Evolutionary conservation across 30 jellyfish, hydroid and myxozoan genomes (phyloP).

Genomic region (Rhopilema esculentum): DNA sequence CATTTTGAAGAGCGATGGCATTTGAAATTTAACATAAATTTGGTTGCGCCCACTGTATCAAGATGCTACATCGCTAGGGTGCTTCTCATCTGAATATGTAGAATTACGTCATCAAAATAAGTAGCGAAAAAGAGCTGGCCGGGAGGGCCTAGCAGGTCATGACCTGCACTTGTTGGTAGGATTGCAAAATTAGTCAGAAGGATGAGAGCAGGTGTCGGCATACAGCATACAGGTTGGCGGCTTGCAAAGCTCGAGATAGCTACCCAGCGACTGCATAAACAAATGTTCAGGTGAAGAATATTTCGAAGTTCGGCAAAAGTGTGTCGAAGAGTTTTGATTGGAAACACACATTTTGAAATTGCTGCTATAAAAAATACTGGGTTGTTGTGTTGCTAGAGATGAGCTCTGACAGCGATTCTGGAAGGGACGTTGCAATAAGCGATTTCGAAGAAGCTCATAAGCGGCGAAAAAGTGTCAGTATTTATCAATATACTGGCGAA

Average conservation of each 20-base stretch:
- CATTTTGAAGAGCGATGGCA: too few relatives aligned
- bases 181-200: not conserved
- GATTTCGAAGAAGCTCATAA: not conserved
- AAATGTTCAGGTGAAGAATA: not conserved
- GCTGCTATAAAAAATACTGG: too few relatives aligned
- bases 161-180: not conserved
- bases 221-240: not conserved
- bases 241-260: not conserved
- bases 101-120: too few relatives aligned
- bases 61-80: too few relatives aligned
- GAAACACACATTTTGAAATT: too few relatives aligned
- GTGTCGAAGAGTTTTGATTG: too few relatives aligned
- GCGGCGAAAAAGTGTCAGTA: not conserved
- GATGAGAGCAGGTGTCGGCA: not conserved
- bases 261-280: not conserved
- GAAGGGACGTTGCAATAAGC: not conserved
- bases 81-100: too few relatives aligned
- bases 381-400: not conserved
- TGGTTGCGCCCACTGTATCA: too few relatives aligned
- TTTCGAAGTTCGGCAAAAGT: not conserved
- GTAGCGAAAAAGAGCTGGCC: not conserved
- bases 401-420: not conserved
- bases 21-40: too few relatives aligned
- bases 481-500: constrained; percentile 45
- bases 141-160: not conserved